phyloP scores from a whole-genome alignment of 1,140 invertebrate species.

The Drosophila bocki region DNA sequence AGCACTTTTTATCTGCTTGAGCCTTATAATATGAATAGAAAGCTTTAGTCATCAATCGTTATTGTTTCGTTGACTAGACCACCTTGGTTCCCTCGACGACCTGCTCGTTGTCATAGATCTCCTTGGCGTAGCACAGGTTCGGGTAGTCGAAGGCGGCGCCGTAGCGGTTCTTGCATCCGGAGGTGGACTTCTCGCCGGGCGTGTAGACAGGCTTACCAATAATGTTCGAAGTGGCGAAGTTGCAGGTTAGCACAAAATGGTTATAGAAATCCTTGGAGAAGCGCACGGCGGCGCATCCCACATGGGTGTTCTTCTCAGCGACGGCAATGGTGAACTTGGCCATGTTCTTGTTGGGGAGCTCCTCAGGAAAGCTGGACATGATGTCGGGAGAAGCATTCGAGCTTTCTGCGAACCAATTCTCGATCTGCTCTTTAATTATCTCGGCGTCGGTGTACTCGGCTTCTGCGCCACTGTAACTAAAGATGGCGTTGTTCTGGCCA shows the following conservation, averaged over 20 bases:
- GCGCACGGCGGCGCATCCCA: conserved; percentile 61
- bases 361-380: conserved; percentile 57
- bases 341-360: conserved; percentile 58
- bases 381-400: conserved; percentile 57
- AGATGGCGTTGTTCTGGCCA: conserved; percentile 73
- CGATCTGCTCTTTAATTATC: conserved; percentile 69
- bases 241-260: conserved; percentile 64
- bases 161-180: conserved; percentile 3
- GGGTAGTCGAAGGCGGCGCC: conserved; percentile 3
- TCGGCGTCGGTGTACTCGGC: conserved; percentile 63
- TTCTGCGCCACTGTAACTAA: conserved; percentile 61
- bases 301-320: conserved; percentile 62
- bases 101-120: conserved; percentile 68
- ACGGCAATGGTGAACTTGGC: conserved; percentile 68
- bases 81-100: conserved; percentile 33
- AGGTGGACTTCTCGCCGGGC: conserved; percentile 19
- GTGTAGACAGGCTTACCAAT: conserved; percentile 61
- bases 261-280: conserved; percentile 64
- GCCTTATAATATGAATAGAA: not conserved
- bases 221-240: conserved; percentile 61
- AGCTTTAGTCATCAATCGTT: not conserved
- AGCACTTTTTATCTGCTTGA: conserved; percentile 29
- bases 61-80: conserved; percentile 6
- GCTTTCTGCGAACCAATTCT: conserved; percentile 66
- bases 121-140: conserved; percentile 4